phyloP scores from a whole-genome alignment of 2,888 invertebrate genomes.

The Eurytoma adleriae region DNA sequence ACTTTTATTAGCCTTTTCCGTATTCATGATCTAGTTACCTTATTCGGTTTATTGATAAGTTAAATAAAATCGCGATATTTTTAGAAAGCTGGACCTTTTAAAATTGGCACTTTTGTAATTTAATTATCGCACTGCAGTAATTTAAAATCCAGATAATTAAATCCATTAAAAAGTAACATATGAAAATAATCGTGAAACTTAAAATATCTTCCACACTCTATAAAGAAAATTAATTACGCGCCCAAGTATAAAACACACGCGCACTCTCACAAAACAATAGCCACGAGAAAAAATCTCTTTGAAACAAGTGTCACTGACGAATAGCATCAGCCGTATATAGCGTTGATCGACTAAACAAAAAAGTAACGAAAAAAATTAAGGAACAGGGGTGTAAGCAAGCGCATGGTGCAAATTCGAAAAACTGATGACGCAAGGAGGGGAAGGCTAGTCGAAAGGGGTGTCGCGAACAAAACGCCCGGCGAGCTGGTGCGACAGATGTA shows the following conservation, averaged over 20 bases:
- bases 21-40: too few relatives aligned
- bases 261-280: background rate
- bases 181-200: conserved; percentile 11
- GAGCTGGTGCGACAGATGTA: conserved; percentile 70
- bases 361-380: conserved; percentile 29
- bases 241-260: background rate
- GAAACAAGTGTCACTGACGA: conserved; percentile 35
- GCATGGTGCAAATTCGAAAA: conserved; percentile 55
- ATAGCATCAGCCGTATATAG: conserved; percentile 11
- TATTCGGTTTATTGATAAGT: too few relatives aligned
- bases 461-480: conserved; percentile 35
- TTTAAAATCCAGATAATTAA: too few relatives aligned
- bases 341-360: background rate
- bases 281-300: background rate
- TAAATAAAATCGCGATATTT: too few relatives aligned
- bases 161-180: background rate
- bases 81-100: too few relatives aligned
- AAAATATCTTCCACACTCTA: conserved; percentile 10
- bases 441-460: conserved; percentile 56
- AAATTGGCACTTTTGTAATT: too few relatives aligned
- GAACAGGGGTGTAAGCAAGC: conserved; percentile 17
- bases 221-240: conserved; percentile 26
- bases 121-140: too few relatives aligned
- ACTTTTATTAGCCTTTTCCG: too few relatives aligned
- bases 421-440: conserved; percentile 37